Base-by-base conservation (phyloP, 2,797 vertebrate species). In the Halcyon chelicuti region DNA sequence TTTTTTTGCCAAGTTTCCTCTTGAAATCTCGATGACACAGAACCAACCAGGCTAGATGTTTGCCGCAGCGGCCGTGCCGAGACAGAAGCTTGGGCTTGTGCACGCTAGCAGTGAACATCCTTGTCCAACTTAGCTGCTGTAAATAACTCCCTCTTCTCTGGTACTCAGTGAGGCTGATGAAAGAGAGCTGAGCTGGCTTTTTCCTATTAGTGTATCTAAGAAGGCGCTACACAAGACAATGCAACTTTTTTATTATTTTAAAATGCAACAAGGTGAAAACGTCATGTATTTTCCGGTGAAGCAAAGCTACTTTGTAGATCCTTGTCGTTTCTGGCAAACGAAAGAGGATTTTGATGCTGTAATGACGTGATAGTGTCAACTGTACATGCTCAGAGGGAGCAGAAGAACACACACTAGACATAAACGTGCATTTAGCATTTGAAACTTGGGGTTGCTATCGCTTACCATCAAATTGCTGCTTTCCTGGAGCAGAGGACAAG, bases 1-100 rank as follows among this genome's bases (percentile, higher is more conserved):
- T 10, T 74, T 74, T 77, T 81, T 81, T 75, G 58, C 42, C 66
- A 58, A 31, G 44, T 73, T 93, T 86, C 21, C 22, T 78, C 47
- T 57, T 13, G 46, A 81, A 67, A 47, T 54, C 8, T 72, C 16
- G 58, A 7, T 72, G 72, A 68, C 46, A 29, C 31, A 21, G 75
- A 72, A 51, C 47, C 1, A 4, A 49, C 26, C 4, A 0, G 79
- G 44, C 39, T 16, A 12, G n/a, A 49, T 81, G 28, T 14, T 31
- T 26, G 35, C 63, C 85, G 81, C 37, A 62, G 40, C 3, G 71
- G 37, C 74, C 21, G 0, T 22, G n/a, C 26, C 9, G 4, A 42
- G 60, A 31, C 25, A 29, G 35, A n/a, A 1, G 2, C 1, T 49
- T 35, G 49, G 70, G 40, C 55, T 52, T 11, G 25, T 60, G 61